phyloP scores from a whole-genome alignment of 2,113 vertebrate genomes.

The Eulacestoma nigropectus region DNA sequence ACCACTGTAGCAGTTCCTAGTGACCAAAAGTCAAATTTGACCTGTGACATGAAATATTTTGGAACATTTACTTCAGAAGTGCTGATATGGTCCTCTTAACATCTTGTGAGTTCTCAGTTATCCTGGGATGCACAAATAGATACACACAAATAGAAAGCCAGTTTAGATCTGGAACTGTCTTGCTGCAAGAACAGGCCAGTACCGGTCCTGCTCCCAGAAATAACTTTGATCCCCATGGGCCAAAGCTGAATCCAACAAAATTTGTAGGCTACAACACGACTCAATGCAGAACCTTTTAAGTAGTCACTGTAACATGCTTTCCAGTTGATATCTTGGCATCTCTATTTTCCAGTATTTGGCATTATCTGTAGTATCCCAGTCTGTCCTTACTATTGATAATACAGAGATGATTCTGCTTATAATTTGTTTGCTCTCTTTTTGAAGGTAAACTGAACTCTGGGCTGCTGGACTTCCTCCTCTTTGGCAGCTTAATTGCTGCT shows the following conservation, averaged over 20 bases:
- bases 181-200: not conserved
- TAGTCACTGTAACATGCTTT: not conserved
- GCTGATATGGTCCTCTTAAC: not conserved
- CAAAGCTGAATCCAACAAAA: not conserved
- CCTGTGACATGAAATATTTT: not conserved
- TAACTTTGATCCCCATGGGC: not conserved
- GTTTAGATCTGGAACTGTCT: not conserved
- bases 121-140: too few relatives aligned
- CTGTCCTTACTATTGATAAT: not conserved
- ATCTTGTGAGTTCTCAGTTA: not conserved
- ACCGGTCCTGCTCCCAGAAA: not conserved
- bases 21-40: not conserved
- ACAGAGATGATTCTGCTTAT: not conserved
- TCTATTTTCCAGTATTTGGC: not conserved
- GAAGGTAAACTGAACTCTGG: slow-evolving; percentile 78
- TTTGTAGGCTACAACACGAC: not conserved
- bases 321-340: not conserved
- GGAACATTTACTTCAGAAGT: not conserved
- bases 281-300: not conserved
- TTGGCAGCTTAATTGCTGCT: slow-evolving; percentile 90
- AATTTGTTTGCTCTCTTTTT: not conserved
- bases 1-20: not conserved
- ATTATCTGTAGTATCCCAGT: not conserved
- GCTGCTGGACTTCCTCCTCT: slow-evolving; percentile 90
- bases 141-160: not conserved